Percentiles rank a stretch among this genome's conserved stretches.
These are phyloP conservation scores for Echeneis naucrates DNA, from an alignment of 2,797 vertebrate genomes.

Conservation along the genomic window DNA sequence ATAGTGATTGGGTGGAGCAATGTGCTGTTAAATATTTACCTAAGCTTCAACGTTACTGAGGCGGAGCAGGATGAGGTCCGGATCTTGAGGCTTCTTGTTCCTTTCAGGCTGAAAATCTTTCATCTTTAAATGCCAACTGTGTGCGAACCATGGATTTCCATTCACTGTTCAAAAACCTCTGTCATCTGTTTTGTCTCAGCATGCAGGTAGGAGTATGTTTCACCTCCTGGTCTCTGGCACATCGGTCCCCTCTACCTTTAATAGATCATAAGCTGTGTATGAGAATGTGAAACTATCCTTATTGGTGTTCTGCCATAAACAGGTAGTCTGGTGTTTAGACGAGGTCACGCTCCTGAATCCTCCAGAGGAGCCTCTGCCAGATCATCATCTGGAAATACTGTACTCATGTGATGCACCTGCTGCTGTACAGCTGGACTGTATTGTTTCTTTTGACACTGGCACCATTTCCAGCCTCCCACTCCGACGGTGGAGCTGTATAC, in stretches of 20 bases:
- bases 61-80: constrained; percentile 84
- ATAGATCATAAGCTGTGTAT: background rate
- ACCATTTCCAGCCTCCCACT: constrained; percentile 56
- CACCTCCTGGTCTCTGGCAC: background rate
- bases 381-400: constrained; percentile 64
- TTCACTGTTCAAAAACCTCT: constrained; percentile 42
- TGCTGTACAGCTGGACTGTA: constrained; percentile 76
- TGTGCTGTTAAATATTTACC: constrained; percentile 79
- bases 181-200: constrained; percentile 52
- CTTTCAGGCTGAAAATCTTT: constrained; percentile 7
- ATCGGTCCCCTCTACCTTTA: background rate
- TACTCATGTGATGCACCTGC: constrained; percentile 79
- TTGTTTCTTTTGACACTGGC: constrained; percentile 78
- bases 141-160: constrained; percentile 57
- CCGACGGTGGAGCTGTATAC: constrained; percentile 78
- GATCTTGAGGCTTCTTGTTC: constrained; percentile 44
- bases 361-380: constrained; percentile 71
- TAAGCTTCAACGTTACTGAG: constrained; percentile 36
- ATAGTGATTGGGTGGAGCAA: constrained; percentile 64
- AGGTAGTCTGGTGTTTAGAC: constrained; percentile 63
- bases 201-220: constrained; percentile 72
- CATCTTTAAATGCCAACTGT: constrained; percentile 24
- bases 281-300: background rate
- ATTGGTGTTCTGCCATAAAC: constrained; percentile 21
- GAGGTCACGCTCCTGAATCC: constrained; percentile 81